A percentile compares a stretch with the other conserved stretches of the same genome.
These are phyloP conservation scores for Hipparchia semele DNA, from an alignment of 2,888 invertebrate species.

Conservation along the genomic window DNA sequence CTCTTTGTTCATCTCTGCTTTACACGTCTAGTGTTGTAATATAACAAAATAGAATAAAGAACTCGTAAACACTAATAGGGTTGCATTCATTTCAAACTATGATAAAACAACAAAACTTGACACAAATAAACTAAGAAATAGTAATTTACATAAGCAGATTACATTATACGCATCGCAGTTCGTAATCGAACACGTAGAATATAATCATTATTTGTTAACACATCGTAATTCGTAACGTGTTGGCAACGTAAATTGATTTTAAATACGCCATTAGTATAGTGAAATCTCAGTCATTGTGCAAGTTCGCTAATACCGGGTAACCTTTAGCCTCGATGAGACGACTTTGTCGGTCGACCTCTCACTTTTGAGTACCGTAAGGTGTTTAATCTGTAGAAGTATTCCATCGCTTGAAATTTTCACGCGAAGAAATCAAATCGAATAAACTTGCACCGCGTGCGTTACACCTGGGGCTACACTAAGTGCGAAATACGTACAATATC, in stretches of 20 bases:
- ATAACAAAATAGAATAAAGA: neutral
- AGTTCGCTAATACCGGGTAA: slow-evolving; percentile 22
- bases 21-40: no score
- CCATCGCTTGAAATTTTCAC: neutral
- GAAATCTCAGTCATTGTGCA: slow-evolving; percentile 27
- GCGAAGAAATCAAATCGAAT: neutral
- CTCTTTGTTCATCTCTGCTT: no score
- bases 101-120: neutral
- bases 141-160: neutral
- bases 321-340: slow-evolving; percentile 32
- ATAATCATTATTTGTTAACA: neutral
- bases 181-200: neutral
- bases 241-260: slow-evolving; percentile 15
- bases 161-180: neutral
- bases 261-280: slow-evolving; percentile 17
- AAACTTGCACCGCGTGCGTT: neutral
- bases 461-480: neutral
- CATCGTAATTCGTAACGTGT: neutral
- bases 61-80: neutral
- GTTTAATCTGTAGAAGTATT: slow-evolving; percentile 18
- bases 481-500: neutral
- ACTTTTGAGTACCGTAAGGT: slow-evolving; percentile 23
- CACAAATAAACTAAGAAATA: neutral
- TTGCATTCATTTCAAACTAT: neutral
- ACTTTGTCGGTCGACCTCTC: slow-evolving; percentile 17